Percentiles rank a stretch among this genome's conserved stretches.
Evolutionary conservation across 2,888 invertebrate genomes (phyloP).

Genomic region (Clunio marinus): DNA sequence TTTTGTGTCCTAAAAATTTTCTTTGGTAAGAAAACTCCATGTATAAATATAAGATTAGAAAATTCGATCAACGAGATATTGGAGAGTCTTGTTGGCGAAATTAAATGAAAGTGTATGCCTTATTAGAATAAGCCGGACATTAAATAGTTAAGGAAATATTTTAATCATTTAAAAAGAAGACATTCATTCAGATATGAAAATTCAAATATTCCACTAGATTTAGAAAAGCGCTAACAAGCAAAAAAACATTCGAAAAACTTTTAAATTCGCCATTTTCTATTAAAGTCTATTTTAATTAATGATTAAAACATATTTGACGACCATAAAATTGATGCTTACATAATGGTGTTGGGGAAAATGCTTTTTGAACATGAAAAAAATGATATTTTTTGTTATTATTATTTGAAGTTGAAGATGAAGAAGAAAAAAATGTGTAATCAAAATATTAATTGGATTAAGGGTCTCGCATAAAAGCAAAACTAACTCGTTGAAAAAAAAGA

Average conservation of each 20-base stretch:
- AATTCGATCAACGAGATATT: not conserved
- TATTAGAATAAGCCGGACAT: conserved; percentile 13
- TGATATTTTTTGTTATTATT: conserved; percentile 4
- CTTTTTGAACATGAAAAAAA: too few relatives aligned
- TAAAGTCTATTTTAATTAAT: not conserved
- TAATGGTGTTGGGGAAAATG: conserved; percentile 16
- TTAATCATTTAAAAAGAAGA: not conserved
- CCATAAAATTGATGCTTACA: not conserved
- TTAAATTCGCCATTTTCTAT: not conserved
- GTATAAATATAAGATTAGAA: not conserved
- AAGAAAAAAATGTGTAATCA: conserved; percentile 7
- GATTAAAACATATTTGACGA: not conserved
- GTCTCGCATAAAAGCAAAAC: not conserved
- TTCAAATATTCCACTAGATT: not conserved
- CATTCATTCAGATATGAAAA: not conserved
- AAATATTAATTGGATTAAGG: conserved; percentile 29
- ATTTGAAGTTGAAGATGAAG: not conserved
- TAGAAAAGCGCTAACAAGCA: not conserved
- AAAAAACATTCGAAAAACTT: not conserved
- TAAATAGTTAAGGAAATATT: conserved; percentile 4
- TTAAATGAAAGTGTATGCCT: conserved; percentile 11
- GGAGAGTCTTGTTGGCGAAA: conserved; percentile 2
- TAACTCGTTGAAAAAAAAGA: too few relatives aligned
- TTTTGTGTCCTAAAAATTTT: not conserved
- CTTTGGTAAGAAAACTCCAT: not conserved